A percentile compares a stretch with the other conserved stretches of the same genome.
phyloP scores from a whole-genome alignment of 1,140 invertebrate genomes.

The Drosophila simulans region DNA sequence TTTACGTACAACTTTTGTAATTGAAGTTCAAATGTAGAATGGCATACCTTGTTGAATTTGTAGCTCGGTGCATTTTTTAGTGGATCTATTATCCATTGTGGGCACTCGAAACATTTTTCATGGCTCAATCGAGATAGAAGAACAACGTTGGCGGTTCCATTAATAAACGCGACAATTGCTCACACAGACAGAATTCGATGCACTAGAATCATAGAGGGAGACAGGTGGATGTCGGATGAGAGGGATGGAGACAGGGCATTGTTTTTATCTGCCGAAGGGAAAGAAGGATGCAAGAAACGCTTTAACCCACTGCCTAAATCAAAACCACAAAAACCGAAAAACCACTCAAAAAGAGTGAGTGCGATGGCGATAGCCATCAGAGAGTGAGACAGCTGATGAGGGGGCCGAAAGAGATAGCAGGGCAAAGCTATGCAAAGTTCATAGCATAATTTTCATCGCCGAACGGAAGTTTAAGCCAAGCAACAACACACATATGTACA shows the following conservation, averaged over 20 bases:
- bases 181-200: constrained; percentile 43
- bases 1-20: no score
- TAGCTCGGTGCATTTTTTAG: not conserved
- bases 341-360: constrained; percentile 17
- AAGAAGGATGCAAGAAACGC: not conserved
- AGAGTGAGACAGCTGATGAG: not conserved
- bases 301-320: constrained; percentile 37
- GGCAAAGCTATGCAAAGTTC: constrained; percentile 38
- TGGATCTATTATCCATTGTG: constrained; percentile 1
- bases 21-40: no score
- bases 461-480: constrained; percentile 59
- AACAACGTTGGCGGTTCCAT: constrained; percentile 24
- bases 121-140: not conserved
- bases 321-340: constrained; percentile 25
- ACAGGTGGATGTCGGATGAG: not conserved
- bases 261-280: constrained; percentile 41
- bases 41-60: no score
- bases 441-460: constrained; percentile 58
- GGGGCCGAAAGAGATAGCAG: not conserved
- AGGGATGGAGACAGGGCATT: constrained; percentile 28
- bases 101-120: not conserved
- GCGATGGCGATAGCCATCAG: not conserved
- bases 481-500: constrained; percentile 16
- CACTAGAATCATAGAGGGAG: not conserved
- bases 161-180: constrained; percentile 60